These are phyloP conservation scores for Drosophila birchii DNA, from an alignment of 2,888 invertebrate species.

Conservation along the genomic window DNA sequence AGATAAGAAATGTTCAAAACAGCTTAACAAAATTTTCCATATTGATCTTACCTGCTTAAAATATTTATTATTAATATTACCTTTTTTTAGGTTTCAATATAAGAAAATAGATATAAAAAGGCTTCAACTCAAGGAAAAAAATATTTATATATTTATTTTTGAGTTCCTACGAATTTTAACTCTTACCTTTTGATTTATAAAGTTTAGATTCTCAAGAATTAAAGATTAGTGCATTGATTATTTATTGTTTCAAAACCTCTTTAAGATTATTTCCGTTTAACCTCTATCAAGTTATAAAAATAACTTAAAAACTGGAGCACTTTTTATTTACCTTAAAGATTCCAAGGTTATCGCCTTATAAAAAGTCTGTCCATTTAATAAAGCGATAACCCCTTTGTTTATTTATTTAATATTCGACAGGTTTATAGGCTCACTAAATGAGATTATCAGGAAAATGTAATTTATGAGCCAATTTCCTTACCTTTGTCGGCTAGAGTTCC, in stretches of 20 bases:
- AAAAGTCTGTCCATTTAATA: neutral
- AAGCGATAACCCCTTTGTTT: constrained; percentile 7
- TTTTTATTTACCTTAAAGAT: neutral
- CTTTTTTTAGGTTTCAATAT: too few relatives aligned
- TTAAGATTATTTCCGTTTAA: neutral
- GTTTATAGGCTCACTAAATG: constrained; percentile 5
- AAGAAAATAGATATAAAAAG: neutral
- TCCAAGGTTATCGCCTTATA: neutral
- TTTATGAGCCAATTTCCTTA: constrained; percentile 40
- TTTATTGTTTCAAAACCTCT: neutral
- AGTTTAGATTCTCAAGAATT: neutral
- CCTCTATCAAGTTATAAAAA: neutral
- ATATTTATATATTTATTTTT: neutral
- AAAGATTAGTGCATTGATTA: neutral
- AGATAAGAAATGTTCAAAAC: neutral
- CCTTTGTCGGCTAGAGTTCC: constrained; percentile 20
- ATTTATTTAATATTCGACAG: constrained; percentile 15
- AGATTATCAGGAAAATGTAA: constrained; percentile 25
- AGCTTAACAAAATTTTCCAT: neutral
- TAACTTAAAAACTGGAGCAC: neutral
- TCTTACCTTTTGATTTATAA: neutral
- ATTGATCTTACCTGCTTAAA: neutral
- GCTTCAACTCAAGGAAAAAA: neutral
- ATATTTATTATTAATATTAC: neutral
- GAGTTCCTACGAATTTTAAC: neutral